Base-by-base conservation (phyloP, 2,797 vertebrate species). In the Rhyacichthys aspro region DNA sequence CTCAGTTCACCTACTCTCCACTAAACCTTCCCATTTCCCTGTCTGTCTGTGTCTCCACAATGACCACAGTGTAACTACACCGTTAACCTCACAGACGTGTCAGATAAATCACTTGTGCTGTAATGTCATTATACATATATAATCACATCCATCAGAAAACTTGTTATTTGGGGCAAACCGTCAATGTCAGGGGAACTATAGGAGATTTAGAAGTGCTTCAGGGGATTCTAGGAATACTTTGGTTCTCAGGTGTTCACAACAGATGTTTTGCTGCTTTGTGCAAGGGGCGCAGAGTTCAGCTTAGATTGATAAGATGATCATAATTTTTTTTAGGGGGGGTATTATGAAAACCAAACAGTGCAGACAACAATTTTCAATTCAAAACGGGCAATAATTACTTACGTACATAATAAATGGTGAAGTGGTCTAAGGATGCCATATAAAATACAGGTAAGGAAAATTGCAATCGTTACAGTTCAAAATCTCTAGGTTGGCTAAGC, bases 401-500 rank as follows among this genome's bases (percentile, higher is more conserved):
- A 81, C 80, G 85, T 85, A 92, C 78, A 90, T 86, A 89, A 89
- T 86, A 86, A 88, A 90, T 73, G 88, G 90, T 89, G 86, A 92
- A 86, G 88, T 90, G 90, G 85, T 90, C 86, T 90, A 89, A 92
- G 91, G 91, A 90, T 89, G 89, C 87, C 88, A 91, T 88, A 88
- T 86, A 90, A 90, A 90, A 89, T 90, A 93, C 86, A 91, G 86
- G 85, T 89, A 90, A 91, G 90, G 90, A 93, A 92, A 91, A 89
- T 88, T 71, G 89, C 88, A 75, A 92, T 93, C 74, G 74, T 90
- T 91, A 93, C 92, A 92, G 87, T 90, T 92, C 82, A 93, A 28
- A 91, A 91, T 89, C 89, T 91, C 91, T 93, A 93, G 83, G 88
- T 89, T 86, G 83, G 88, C 91, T 93, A 93, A 91, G 92, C 90